Evolutionary conservation across 2,888 invertebrate species (phyloP).

Genomic region (Craniophora ligustri): DNA sequence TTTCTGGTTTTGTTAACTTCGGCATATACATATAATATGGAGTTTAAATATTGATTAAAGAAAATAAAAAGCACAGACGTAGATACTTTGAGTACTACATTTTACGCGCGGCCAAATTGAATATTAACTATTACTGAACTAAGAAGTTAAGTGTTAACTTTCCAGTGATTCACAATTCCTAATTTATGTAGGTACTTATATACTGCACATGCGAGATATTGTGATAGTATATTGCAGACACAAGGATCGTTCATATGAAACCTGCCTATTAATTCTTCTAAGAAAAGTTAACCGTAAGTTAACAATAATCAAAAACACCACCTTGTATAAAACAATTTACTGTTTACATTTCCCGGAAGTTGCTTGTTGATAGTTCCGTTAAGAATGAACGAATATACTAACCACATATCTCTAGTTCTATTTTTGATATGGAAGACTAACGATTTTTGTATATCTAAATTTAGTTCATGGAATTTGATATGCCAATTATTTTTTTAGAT

Average conservation of each 20-base stretch:
- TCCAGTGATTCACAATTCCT: no score
- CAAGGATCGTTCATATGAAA: not conserved
- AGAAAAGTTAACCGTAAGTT: slow-evolving; percentile 20
- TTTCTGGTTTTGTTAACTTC: slow-evolving; percentile 34
- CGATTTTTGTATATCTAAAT: slow-evolving; percentile 79
- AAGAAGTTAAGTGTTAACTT: no score
- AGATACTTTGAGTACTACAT: no score
- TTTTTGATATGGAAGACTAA: slow-evolving; percentile 88
- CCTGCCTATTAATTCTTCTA: not conserved
- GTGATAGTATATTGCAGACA: not conserved
- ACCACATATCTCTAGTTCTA: slow-evolving; percentile 78
- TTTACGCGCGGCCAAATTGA: no score
- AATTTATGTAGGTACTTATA: no score
- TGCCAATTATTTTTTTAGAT: slow-evolving; percentile 84
- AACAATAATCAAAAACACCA: slow-evolving; percentile 24
- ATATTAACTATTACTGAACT: no score
- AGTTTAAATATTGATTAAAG: no score
- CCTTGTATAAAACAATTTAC: slow-evolving; percentile 5
- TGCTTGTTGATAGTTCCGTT: slow-evolving; percentile 49
- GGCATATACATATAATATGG: slow-evolving; percentile 22
- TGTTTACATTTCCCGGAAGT: slow-evolving; percentile 34
- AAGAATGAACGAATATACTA: slow-evolving; percentile 41
- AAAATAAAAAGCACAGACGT: no score
- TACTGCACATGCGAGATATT: no score
- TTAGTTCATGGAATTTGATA: slow-evolving; percentile 87